phyloP scores from a whole-genome alignment of 2,888 invertebrate genomes.

The Vannuccia rotundouncinata region DNA sequence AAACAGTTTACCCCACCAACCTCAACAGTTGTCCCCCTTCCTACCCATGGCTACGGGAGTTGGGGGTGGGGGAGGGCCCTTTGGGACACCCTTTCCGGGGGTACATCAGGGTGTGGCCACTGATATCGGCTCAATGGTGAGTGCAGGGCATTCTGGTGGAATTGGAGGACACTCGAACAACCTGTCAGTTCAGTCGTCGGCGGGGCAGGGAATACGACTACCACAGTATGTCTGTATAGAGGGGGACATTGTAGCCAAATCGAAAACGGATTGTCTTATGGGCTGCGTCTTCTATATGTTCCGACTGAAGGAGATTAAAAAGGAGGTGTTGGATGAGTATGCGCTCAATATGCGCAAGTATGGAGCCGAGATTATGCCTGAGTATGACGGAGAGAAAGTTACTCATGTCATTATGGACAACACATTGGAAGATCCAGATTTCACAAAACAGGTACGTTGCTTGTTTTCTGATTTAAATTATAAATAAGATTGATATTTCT shows the following conservation, averaged over 20 bases:
- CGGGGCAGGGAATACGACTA: neutral
- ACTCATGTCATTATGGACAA: conserved; percentile 39
- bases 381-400: conserved; percentile 33
- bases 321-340: conserved; percentile 18
- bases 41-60: neutral
- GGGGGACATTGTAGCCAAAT: neutral
- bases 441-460: conserved; percentile 33
- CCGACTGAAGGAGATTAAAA: conserved; percentile 32
- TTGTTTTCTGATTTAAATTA: neutral
- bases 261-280: conserved; percentile 7
- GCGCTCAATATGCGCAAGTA: neutral
- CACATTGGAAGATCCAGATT: conserved; percentile 37
- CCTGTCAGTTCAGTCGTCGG: neutral
- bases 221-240: conserved; percentile 25
- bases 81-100: neutral
- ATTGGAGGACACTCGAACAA: neutral
- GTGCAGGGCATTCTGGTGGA: neutral
- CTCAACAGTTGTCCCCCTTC: neutral
- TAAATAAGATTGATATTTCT: neutral
- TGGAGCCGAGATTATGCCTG: conserved; percentile 31
- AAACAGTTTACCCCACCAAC: neutral
- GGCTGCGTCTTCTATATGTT: conserved; percentile 36
- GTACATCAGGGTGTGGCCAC: no score
- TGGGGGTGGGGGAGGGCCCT: neutral
- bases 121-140: neutral